A percentile compares a stretch with the other conserved stretches of the same genome.
Conservation (phyloP, 1,140 invertebrate genomes). For the Hypsibius dujardini region DNA sequence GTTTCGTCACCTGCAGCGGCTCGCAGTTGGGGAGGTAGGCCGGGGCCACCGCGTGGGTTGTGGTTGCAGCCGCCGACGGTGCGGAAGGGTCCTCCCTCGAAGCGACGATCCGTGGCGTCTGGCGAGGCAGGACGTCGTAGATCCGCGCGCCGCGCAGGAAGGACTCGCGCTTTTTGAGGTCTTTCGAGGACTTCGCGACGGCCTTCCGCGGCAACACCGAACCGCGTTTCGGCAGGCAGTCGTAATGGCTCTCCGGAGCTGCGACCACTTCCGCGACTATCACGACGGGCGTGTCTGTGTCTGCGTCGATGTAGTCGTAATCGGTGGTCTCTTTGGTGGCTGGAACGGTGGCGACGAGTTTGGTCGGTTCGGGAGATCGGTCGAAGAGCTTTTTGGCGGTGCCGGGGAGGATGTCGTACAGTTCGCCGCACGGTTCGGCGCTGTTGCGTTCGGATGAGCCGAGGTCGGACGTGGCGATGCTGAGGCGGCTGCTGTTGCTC, state of each 20-base stretch:
- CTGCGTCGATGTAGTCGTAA: slow-evolving; percentile 16
- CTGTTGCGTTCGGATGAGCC: neutral
- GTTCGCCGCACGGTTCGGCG: neutral
- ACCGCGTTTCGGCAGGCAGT: neutral
- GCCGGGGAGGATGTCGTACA: neutral
- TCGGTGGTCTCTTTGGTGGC: neutral
- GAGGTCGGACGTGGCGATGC: slow-evolving; percentile 16
- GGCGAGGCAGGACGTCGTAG: neutral
- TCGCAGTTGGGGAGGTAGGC: neutral
- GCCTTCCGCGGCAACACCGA: neutral
- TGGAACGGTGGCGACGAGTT: neutral
- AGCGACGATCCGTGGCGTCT: neutral
- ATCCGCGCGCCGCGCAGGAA: slow-evolving; percentile 1
- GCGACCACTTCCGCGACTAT: neutral
- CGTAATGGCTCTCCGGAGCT: neutral
- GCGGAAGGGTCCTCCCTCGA: neutral
- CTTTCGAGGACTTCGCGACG: neutral
- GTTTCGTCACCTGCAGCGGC: slow-evolving; percentile 2
- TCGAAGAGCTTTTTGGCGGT: too few relatives aligned
- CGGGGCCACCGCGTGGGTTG: neutral
- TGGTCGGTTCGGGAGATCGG: too few relatives aligned
- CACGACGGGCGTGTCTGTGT: too few relatives aligned
- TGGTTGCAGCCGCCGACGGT: neutral
- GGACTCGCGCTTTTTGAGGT: neutral
- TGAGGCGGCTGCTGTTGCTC: neutral